Conservation (phyloP, 2,113 vertebrate species). For the Ceratotherium simum region DNA sequence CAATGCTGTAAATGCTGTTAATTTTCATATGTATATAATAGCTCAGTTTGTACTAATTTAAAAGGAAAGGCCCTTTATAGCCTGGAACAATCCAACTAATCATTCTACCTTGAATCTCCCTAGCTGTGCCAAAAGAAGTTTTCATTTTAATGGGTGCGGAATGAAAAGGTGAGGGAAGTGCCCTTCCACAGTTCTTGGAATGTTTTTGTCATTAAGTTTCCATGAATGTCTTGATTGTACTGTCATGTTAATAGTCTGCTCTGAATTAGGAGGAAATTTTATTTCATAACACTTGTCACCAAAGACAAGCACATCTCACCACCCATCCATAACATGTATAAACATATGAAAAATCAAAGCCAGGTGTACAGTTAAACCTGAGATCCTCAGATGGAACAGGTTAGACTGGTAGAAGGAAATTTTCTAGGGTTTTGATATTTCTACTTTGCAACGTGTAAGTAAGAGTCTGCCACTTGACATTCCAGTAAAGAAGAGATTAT, state of each 20-base stretch:
- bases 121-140: constrained; percentile 67
- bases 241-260: constrained; percentile 78
- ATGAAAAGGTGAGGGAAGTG: constrained; percentile 63
- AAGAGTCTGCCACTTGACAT: constrained; percentile 19
- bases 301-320: constrained; percentile 70
- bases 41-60: constrained; percentile 47
- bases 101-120: constrained; percentile 66
- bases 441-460: constrained; percentile 55
- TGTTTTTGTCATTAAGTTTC: constrained; percentile 79
- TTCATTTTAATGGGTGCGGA: constrained; percentile 66
- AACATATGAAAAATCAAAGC: constrained; percentile 77
- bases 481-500: constrained; percentile 28
- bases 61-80: constrained; percentile 37
- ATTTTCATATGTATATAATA: constrained; percentile 61
- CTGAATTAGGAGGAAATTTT: constrained; percentile 76
- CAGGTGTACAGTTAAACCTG: constrained; percentile 67
- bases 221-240: constrained; percentile 81
- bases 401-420: constrained; percentile 63
- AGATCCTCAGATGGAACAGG: constrained; percentile 48
- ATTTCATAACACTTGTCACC: constrained; percentile 79
- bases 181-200: constrained; percentile 74
- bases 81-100: constrained; percentile 34
- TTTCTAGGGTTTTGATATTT: constrained; percentile 55
- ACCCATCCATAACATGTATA: constrained; percentile 69
- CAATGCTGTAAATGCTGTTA: constrained; percentile 46